Percentiles rank a stretch among this genome's conserved stretches.
These are phyloP conservation scores for Geophilus truncorum DNA, from an alignment of 2,888 invertebrate species.

Conservation along the genomic window DNA sequence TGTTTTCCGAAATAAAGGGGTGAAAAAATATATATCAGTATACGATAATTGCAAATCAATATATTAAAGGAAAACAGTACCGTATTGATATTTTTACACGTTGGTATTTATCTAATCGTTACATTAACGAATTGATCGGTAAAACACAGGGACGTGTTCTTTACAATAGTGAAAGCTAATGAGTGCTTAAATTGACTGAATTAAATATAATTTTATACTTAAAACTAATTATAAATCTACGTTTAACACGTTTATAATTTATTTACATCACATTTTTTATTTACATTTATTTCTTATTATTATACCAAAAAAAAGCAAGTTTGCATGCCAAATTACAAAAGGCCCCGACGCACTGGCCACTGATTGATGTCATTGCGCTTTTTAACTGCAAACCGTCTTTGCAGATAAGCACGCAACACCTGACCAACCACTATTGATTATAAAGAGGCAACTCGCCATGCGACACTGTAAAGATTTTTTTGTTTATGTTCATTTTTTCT, in stretches of 20 bases:
- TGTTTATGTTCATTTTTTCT: neutral
- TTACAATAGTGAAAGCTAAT: too few relatives aligned
- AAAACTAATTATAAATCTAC: neutral
- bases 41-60: neutral
- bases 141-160: too few relatives aligned
- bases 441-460: neutral
- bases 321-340: slow-evolving; percentile 6
- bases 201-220: too few relatives aligned
- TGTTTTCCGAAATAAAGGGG: slow-evolving; percentile 46
- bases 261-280: neutral
- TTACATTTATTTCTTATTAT: too few relatives aligned
- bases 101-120: too few relatives aligned
- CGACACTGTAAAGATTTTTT: neutral
- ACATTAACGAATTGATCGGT: too few relatives aligned
- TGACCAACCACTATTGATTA: neutral
- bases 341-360: neutral
- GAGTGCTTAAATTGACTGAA: too few relatives aligned
- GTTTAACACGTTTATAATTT: neutral
- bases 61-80: too few relatives aligned
- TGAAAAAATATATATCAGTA: neutral
- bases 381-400: neutral
- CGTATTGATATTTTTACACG: too few relatives aligned
- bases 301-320: neutral
- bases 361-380: slow-evolving; percentile 24
- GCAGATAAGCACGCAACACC: slow-evolving; percentile 22